Evolutionary conservation across 2,113 vertebrate genomes (phyloP), one percentile per base, ranked within the genome.

Genomic region (Cyrtonyx montezumae): DNA sequence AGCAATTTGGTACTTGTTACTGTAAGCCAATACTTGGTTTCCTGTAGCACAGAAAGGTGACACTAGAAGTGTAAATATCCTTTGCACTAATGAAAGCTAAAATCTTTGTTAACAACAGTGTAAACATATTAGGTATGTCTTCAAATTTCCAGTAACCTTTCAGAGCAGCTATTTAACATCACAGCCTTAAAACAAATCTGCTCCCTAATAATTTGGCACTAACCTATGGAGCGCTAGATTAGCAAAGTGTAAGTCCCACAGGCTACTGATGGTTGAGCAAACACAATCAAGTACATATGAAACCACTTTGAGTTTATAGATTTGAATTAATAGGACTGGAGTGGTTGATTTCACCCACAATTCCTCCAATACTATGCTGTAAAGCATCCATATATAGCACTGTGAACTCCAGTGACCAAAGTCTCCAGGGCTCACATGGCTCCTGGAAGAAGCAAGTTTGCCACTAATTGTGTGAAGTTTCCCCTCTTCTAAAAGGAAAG

Each of bases 101-200:
- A 67, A 74, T 61, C 46, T 37, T 40, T 69, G 53, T 34, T 56
- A 53, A 67, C 77, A 91, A 51, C 26, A 36, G 34, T 67, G 66
- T 65, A 78, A 94, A 46, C 15, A 68, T 23, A 28, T 34, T 71
- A 56, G 49, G 4, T 61, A 55, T 69, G 26, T 65, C 37, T 21
- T 63, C 48, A n/a, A 13, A 61, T 56, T 88, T 28, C 40, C 30
- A 73, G 18, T 53, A 66, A 74, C 40, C 28, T 61, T 84, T 68
- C 43, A 73, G 46, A 84, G 88, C 68, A 68, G 23, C 8, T 61
- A 48, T 25, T 85, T 59, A 62, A 70, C 46, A 42, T 84, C 28
- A 30, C 37, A 88, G 42, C 28, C 62, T 84, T 75, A 61, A 84
- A 94, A 43, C 37, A 87, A 34, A 84, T 43, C 37, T 90, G 13